Percentiles rank a stretch among this genome's conserved stretches.
Evolutionary conservation across 2,113 vertebrate genomes (phyloP).

Genomic region (Macquaria australasica): DNA sequence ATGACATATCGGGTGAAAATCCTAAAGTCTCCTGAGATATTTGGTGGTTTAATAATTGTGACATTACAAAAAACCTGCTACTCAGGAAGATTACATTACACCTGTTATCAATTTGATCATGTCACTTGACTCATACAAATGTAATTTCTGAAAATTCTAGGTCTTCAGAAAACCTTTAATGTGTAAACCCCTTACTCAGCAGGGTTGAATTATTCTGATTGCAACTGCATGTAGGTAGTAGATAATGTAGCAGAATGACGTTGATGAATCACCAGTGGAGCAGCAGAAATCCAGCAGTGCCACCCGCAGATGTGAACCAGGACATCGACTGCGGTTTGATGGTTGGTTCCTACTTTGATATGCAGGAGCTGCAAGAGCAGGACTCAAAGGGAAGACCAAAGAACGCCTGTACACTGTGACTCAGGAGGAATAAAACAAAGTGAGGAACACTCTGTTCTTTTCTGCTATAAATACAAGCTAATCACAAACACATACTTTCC

Average conservation of each 20-base stretch:
- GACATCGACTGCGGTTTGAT: conserved; percentile 3
- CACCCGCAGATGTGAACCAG: neutral
- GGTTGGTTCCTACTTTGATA: conserved; percentile 19
- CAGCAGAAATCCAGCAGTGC: neutral
- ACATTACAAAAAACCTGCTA: neutral
- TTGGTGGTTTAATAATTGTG: neutral
- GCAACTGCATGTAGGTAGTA: neutral
- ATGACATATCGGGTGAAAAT: no score
- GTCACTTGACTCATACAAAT: neutral
- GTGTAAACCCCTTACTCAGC: neutral
- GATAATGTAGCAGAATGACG: neutral
- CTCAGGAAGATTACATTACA: neutral
- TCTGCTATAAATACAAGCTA: neutral
- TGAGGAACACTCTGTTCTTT: neutral
- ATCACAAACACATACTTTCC: neutral
- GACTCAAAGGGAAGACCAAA: neutral
- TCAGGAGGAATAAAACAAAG: neutral
- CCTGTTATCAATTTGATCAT: neutral
- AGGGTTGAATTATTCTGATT: neutral
- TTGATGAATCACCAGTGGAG: neutral
- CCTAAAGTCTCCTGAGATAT: neutral
- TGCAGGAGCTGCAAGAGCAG: conserved; percentile 12
- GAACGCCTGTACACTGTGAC: neutral
- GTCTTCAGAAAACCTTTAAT: neutral
- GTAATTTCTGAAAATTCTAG: neutral